Evolutionary conservation across 2,888 invertebrate genomes (phyloP), one percentile per base, ranked within the genome.

Genomic region (Nomada fabriciana): DNA sequence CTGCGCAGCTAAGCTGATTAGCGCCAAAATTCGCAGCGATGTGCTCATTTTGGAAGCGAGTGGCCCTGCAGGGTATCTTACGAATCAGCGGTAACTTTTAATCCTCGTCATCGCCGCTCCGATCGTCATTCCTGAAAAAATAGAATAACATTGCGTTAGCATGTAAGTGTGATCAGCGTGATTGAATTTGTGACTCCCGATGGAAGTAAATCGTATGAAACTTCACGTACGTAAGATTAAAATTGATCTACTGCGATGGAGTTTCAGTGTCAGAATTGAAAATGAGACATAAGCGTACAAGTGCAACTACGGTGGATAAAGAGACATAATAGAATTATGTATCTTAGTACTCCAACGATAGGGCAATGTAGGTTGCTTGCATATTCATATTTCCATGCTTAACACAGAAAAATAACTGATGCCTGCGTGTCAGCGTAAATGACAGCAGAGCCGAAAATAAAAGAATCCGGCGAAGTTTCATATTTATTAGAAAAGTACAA

Each of bases 1-100:
- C 93, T 95, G 94, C 93, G 94, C 94, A 94, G 94, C 95, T 90
- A 95, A 94, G 90, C 95, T 94, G 89, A 95, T 93, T 89, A 95
- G 92, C 92, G 95, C 94, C 94, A 93, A 89, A 91, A 92, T 88
- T 90, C 89, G 89, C 84, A 92, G 87, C 85, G 90, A 86, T 82
- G 87, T 89, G 84, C 87, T 91, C 93, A 93, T 92, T 88, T 89
- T 91, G 90, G 84, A 85, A 88, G 88, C 89, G 84, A 88, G 88
- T 86, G 88, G 86, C 86, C 85, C 88, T 85, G 89, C 88, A 83
- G 89, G 89, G 80, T 80, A 76, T 87, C 86, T 86, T 85, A 85
- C 77, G 82, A 89, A 88, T 91, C 88, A 91, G 89, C 90, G 91
- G 84, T 91, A 86, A 85, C 89, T 90, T 83, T 88, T 89, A 80